Evolutionary conservation across 2,888 invertebrate species (phyloP), one percentile per base, ranked within the genome.

Genomic region (Gerosis bhagava): DNA sequence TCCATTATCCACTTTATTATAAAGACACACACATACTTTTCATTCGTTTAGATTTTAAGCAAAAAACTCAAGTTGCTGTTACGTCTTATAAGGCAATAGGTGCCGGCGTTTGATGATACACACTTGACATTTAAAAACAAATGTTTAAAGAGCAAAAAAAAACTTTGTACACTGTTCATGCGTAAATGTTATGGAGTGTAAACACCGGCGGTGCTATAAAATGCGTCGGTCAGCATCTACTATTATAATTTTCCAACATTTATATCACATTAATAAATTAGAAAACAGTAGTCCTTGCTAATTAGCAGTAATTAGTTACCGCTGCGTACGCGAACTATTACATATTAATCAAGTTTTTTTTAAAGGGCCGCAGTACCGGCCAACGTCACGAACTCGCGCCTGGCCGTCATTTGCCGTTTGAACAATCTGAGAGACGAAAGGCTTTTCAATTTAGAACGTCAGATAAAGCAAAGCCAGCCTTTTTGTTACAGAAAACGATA

Each of bases 401-500:
- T 31, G 45, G 29, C 45, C 45, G 45, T 45, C 45, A 45, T 45
- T 45, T 45, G 37, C 45, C 45, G 45, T 45, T 45, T 29, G 45
- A 45, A 37, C 45, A 45, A 31, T 46, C 45, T 37, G 31, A 46
- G 37, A 46, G 45, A 46, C 45, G 39, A 46, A 46, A 39, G 39
- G 45, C 45, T 46, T 46, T 46, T 46, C 45, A 46, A 46, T 46
- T 46, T 46, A 46, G 39, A 46, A 46, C 45, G 37, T 46, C 45
- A 46, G 45, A 46, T 46, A 46, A 46, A 46, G 45, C 45, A 46
- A 46, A 46, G 37, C 45, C 45, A 46, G 45, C 45, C 45, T 46
- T 46, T 46, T 46, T 46, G 45, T 46, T 46, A 46, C 45, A 46
- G 45, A 46, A 46, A 46, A 46, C 45, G 45, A 46, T 46, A 46